A percentile compares a stretch with the other conserved stretches of the same genome.
phyloP scores from a whole-genome alignment of 92 coral and sea anemone species.

The Porites evermanni region DNA sequence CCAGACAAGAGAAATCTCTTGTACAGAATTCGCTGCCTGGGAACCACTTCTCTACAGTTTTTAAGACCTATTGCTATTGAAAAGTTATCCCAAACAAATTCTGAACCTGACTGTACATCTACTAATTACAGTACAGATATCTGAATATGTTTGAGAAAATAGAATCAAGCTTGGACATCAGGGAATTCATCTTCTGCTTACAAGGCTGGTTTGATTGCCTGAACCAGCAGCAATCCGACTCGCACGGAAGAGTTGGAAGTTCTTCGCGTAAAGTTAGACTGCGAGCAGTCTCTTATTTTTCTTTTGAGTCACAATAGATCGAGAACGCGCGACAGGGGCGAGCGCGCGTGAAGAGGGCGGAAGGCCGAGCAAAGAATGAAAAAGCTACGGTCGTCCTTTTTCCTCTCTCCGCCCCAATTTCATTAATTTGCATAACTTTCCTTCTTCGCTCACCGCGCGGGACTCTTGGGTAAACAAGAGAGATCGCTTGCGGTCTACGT shows the following conservation, averaged over 20 bases:
- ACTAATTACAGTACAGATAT: background rate
- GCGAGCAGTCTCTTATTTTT: too few species aligned
- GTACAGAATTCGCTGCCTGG: constrained; percentile 3
- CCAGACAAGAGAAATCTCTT: constrained; percentile 28
- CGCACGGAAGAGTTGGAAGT: background rate
- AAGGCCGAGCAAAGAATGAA: too few species aligned
- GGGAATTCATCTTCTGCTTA: background rate
- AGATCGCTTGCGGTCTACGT: too few species aligned
- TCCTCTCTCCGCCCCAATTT: too few species aligned
- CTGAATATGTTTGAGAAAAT: background rate
- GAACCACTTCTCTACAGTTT: constrained; percentile 12
- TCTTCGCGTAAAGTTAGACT: background rate
- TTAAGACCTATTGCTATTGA: background rate
- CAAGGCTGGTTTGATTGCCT: background rate
- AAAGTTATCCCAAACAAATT: background rate
- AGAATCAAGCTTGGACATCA: too few species aligned
- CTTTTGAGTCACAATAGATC: too few species aligned
- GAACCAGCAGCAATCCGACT: background rate
- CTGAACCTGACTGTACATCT: background rate
- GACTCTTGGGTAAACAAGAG: too few species aligned
- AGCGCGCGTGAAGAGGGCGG: too few species aligned
- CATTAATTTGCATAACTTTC: too few species aligned
- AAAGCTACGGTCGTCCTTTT: too few species aligned
- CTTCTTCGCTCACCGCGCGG: too few species aligned
- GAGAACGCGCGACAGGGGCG: too few species aligned